These are phyloP conservation scores for Melikaiella ostensackeni DNA, from an alignment of 2,888 invertebrate species.

Conservation along the genomic window DNA sequence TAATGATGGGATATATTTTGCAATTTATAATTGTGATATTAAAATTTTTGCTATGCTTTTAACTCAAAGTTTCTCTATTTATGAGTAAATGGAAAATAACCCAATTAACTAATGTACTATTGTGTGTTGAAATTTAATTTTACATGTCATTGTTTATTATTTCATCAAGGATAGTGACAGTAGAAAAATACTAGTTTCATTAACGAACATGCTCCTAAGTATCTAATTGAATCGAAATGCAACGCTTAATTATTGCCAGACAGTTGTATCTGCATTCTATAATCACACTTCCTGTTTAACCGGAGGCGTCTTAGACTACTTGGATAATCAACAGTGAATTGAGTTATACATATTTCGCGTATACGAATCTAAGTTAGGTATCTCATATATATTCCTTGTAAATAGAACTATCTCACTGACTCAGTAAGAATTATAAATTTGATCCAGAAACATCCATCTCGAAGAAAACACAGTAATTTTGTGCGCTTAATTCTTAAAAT, in stretches of 20 bases:
- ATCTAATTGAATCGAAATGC: slow-evolving; percentile 2
- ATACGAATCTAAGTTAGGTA: slow-evolving; percentile 26
- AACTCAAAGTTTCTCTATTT: not conserved
- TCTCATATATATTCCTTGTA: slow-evolving; percentile 10
- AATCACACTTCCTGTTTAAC: slow-evolving; percentile 30
- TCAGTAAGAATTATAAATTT: slow-evolving; percentile 15
- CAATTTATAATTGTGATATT: not conserved
- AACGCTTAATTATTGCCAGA: slow-evolving; percentile 11
- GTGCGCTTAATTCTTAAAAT: not conserved
- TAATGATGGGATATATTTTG: not conserved
- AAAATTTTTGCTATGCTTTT: not conserved
- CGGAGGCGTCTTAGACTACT: slow-evolving; percentile 18
- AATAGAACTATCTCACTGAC: slow-evolving; percentile 21
- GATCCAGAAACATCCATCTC: not conserved
- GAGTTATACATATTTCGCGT: slow-evolving; percentile 33
- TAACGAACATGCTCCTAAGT: not conserved
- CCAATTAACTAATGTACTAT: not conserved
- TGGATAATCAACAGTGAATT: slow-evolving; percentile 35
- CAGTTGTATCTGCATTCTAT: slow-evolving; percentile 33
- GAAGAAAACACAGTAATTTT: not conserved
- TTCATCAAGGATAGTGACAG: not conserved
- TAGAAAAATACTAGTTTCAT: not conserved
- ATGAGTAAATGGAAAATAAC: not conserved
- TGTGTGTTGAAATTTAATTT: not conserved
- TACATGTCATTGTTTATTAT: not conserved